phyloP scores from a whole-genome alignment of 2,888 invertebrate species.

The Ophioninae sp. region DNA sequence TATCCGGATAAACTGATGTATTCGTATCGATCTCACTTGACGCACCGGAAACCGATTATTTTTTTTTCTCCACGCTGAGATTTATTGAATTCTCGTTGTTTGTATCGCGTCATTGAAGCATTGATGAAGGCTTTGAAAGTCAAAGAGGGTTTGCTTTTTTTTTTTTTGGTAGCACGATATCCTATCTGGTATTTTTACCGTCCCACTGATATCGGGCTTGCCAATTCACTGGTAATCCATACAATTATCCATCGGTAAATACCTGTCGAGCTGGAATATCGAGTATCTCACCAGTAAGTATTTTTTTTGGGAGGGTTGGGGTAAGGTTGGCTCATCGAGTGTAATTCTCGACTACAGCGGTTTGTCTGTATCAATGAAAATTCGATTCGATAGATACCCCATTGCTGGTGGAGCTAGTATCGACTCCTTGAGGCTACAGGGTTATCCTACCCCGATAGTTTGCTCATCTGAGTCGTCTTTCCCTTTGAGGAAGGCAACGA shows the following conservation, averaged over 20 bases:
- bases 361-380: slow-evolving; percentile 9
- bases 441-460: not conserved
- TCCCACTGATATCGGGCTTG: not conserved
- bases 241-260: not conserved
- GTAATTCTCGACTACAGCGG: not conserved
- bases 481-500: too few relatives aligned
- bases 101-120: too few relatives aligned
- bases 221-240: not conserved
- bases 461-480: not conserved
- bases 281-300: not conserved
- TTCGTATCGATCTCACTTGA: too few relatives aligned
- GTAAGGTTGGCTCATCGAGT: not conserved
- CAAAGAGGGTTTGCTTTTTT: too few relatives aligned
- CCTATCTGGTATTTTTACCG: not conserved
- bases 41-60: too few relatives aligned
- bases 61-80: too few relatives aligned
- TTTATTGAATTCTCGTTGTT: too few relatives aligned
- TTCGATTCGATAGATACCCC: slow-evolving; percentile 25
- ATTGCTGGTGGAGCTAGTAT: slow-evolving; percentile 22
- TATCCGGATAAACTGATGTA: too few relatives aligned
- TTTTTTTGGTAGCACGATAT: too few relatives aligned
- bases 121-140: too few relatives aligned
- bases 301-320: not conserved
- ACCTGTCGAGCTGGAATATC: not conserved
- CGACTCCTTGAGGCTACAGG: slow-evolving; percentile 16